Evolutionary conservation across 2,113 vertebrate species (phyloP).

Genomic region (Alexandromys fortis): DNA sequence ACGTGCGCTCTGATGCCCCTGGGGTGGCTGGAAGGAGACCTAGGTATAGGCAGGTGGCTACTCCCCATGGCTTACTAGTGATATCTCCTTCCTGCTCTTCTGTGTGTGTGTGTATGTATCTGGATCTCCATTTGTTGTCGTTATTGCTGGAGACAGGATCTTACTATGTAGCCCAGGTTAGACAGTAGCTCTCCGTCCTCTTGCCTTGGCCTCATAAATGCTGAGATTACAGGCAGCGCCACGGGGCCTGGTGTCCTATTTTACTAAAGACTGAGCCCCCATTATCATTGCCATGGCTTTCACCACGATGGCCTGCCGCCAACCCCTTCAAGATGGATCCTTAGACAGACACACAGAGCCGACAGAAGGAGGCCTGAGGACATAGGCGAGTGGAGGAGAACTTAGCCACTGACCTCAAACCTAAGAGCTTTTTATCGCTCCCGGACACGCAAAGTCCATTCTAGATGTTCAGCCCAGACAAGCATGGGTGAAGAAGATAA

Average conservation of each 20-base stretch:
- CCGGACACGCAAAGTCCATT: not conserved
- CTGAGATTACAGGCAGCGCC: not conserved
- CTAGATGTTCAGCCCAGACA: not conserved
- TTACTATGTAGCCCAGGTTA: not conserved
- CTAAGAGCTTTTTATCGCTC: not conserved
- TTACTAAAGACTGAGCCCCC: not conserved
- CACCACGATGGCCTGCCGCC: not conserved
- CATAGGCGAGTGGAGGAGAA: not conserved
- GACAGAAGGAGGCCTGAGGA: not conserved
- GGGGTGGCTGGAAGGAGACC: not conserved
- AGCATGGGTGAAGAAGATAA: not conserved
- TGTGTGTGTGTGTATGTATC: not conserved
- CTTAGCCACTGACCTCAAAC: not conserved
- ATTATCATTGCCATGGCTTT: not conserved
- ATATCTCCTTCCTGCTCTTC: not conserved
- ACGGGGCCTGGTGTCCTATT: not conserved
- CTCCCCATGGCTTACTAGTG: not conserved
- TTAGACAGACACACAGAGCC: not conserved
- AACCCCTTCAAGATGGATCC: not conserved
- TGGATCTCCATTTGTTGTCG: not conserved
- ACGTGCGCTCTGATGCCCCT: not conserved
- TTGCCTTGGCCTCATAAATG: not conserved
- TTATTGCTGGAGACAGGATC: not conserved
- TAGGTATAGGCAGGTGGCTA: not conserved
- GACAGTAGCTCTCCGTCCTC: not conserved